Evolutionary conservation across 2,888 invertebrate species (phyloP), one percentile per base, ranked within the genome.

Genomic region (Aethes cnicana): DNA sequence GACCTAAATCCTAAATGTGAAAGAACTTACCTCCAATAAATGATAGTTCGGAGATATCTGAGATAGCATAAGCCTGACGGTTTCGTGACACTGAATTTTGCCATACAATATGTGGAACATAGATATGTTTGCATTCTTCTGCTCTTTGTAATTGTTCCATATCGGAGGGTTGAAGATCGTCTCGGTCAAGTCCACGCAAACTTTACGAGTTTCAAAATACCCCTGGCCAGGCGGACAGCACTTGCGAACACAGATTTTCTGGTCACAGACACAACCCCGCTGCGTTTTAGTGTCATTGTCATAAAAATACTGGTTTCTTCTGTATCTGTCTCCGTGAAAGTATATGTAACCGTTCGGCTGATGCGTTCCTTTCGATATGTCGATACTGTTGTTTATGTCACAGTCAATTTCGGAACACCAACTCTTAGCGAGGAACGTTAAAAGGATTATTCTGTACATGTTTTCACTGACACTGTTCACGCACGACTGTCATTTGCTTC

Each of bases 201-300:
- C n/a, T n/a, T 55, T 72, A 1, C 18, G 32, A 0, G n/a, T n/a
- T n/a, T 3, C 7, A 0, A 4, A n/a, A 33, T 73, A 75, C 0
- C 62, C 76, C n/a, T 57, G 55, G 0, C 81, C 83, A 0, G 62
- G 49, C 0, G 74, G 76, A 43, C 86, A 86, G 30, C 86, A 86
- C 54, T 84, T 86, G 3, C 66, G 53, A 0, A 75, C 36, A 53
- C 80, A 84, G 0, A 26, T 53, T 28, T 69, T 59, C 25, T 77
- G 76, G 6, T 53, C 55, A 44, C 77, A 79, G 1, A 74, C 37
- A 59, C 81, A 83, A 0, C 73, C 77, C 52, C 69, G 60, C 30
- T 70, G 54, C 2, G 41, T 35, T 1, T 66, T 57, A 0, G 61
- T 71, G 0, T 49, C 54, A 4, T 61, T 59, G 11, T 76, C 72